phyloP scores from a whole-genome alignment of 2,113 vertebrate species.

The Pelodiscus sinensis region DNA sequence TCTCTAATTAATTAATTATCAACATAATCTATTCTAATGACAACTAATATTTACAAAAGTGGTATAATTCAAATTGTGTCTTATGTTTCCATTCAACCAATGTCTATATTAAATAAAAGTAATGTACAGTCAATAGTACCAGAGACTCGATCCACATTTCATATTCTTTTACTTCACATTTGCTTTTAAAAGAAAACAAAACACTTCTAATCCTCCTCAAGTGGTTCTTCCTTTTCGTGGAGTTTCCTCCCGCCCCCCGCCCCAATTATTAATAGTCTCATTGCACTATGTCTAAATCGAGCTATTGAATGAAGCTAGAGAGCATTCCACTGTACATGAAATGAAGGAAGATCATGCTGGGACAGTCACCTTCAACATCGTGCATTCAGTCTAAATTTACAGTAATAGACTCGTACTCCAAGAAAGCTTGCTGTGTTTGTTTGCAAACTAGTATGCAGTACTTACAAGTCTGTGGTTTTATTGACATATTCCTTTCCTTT shows the following conservation, averaged over 20 bases:
- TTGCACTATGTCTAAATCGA: conserved; percentile 39
- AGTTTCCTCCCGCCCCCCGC: not conserved
- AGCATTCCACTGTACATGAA: conserved; percentile 57
- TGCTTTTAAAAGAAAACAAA: conserved; percentile 56
- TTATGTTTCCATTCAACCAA: conserved; percentile 69
- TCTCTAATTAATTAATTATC: conserved; percentile 75
- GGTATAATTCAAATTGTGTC: conserved; percentile 61
- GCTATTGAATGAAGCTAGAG: conserved; percentile 49
- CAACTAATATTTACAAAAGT: conserved; percentile 64
- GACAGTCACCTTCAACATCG: conserved; percentile 76
- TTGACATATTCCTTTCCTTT: conserved; percentile 84
- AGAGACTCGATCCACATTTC: conserved; percentile 46
- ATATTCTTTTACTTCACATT: conserved; percentile 19
- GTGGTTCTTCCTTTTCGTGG: conserved; percentile 11
- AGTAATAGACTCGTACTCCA: conserved; percentile 79
- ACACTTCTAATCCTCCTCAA: conserved; percentile 38
- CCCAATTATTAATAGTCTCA: conserved; percentile 35
- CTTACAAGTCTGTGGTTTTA: conserved; percentile 88
- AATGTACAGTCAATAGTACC: conserved; percentile 36
- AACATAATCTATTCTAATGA: conserved; percentile 67
- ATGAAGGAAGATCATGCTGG: conserved; percentile 74
- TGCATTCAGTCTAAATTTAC: conserved; percentile 79
- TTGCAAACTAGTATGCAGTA: conserved; percentile 84
- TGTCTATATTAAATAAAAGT: conserved; percentile 58
- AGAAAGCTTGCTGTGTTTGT: conserved; percentile 85